A percentile compares a stretch with the other conserved stretches of the same genome.
phyloP scores from a whole-genome alignment of 2,797 vertebrate genomes.

The Psittacula derbiana region DNA sequence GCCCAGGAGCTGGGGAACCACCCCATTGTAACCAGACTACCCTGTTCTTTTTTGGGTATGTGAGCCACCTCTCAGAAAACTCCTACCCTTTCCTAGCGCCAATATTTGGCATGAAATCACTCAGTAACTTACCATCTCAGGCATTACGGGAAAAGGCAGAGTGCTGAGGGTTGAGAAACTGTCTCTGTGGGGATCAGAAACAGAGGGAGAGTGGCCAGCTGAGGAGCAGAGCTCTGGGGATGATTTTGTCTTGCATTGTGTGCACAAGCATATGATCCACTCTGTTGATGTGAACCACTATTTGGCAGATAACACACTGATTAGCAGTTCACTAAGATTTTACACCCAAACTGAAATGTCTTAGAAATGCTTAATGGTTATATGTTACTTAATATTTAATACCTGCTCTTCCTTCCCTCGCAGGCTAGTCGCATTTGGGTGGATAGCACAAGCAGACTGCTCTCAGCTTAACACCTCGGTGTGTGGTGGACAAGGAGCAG shows the following conservation, averaged over 20 bases:
- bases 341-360: background rate
- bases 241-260: background rate
- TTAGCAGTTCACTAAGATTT: background rate
- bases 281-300: background rate
- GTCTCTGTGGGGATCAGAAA: background rate
- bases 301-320: background rate
- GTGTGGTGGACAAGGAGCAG: background rate
- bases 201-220: background rate
- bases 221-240: background rate
- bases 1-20: background rate
- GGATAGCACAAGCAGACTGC: background rate
- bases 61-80: background rate
- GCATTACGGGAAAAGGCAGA: background rate
- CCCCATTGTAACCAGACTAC: background rate
- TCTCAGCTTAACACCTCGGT: fast-evolving
- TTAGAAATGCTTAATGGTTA: background rate
- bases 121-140: background rate
- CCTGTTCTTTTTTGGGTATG: background rate
- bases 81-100: background rate
- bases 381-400: background rate
- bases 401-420: background rate
- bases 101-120: background rate
- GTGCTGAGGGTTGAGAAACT: background rate
- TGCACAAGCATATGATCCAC: background rate
- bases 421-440: background rate